These are phyloP conservation scores for Aldrovandia affinis DNA, from an alignment of 2,797 vertebrate genomes.

Conservation along the genomic window DNA sequence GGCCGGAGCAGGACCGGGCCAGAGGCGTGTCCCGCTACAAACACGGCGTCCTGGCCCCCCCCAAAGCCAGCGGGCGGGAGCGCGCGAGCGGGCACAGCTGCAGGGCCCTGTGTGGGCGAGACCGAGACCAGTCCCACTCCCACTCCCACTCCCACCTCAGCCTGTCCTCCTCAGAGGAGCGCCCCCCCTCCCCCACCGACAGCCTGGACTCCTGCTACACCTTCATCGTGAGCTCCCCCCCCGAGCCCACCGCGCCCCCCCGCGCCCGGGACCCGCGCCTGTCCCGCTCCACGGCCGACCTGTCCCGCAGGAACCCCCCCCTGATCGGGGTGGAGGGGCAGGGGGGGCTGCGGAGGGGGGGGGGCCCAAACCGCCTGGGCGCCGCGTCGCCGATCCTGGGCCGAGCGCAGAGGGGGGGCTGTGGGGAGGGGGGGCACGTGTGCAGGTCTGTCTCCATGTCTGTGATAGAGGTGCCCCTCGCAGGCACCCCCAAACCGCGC, in stretches of 20 bases:
- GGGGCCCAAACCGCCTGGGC: conserved; percentile 43
- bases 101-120: conserved; percentile 62
- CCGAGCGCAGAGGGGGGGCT: conserved; percentile 27
- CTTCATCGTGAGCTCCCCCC: conserved; percentile 75
- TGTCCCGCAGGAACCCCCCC: conserved; percentile 62
- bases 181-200: conserved; percentile 71
- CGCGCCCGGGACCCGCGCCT: conserved; percentile 59
- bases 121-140: background rate
- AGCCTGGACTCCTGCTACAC: conserved; percentile 80
- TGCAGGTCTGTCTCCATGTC: conserved; percentile 73
- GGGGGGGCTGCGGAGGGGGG: conserved; percentile 55
- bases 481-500: conserved; percentile 44
- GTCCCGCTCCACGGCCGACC: conserved; percentile 71
- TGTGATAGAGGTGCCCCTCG: conserved; percentile 62
- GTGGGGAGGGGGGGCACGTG: conserved; percentile 48
- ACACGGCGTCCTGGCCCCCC: conserved; percentile 44
- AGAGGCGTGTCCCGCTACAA: conserved; percentile 40
- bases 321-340: conserved; percentile 49
- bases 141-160: conserved; percentile 62
- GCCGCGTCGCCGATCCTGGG: conserved; percentile 45
- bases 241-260: conserved; percentile 54
- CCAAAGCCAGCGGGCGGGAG: conserved; percentile 55
- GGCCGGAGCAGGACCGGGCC: conserved; percentile 39
- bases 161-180: conserved; percentile 67
- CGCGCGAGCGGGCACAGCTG: conserved; percentile 66